Evolutionary conservation across 2,797 vertebrate genomes (phyloP).

Genomic region (Acrocephalus scirpaceus): DNA sequence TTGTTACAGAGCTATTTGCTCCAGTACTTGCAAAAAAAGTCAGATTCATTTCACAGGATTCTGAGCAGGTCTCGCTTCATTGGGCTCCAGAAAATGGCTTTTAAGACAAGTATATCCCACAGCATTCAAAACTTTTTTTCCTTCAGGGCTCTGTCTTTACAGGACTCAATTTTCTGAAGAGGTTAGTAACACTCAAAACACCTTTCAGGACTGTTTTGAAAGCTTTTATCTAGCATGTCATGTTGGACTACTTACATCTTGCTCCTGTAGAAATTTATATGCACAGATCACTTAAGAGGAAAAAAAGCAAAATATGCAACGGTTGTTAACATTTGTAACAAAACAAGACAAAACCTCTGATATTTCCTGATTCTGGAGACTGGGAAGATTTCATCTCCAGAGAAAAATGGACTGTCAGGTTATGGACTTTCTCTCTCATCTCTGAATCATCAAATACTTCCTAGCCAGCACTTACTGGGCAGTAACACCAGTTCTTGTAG

Average conservation of each 20-base stretch:
- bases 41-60: background rate
- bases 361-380: background rate
- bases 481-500: background rate
- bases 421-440: background rate
- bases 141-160: background rate
- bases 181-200: background rate
- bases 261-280: background rate
- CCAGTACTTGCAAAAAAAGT: fast-evolving
- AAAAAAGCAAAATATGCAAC: background rate
- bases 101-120: background rate
- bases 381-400: background rate
- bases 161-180: constrained; percentile 8
- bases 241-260: background rate
- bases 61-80: background rate
- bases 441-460: background rate
- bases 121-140: background rate
- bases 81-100: background rate
- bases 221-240: background rate
- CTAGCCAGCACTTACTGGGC: background rate
- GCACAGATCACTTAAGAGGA: background rate
- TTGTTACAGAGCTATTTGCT: background rate
- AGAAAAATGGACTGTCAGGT: background rate
- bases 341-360: background rate
- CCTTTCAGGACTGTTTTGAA: constrained; percentile 12
- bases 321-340: background rate